phyloP scores from a whole-genome alignment of 2,888 invertebrate genomes.

The Lochmaea capreae region DNA sequence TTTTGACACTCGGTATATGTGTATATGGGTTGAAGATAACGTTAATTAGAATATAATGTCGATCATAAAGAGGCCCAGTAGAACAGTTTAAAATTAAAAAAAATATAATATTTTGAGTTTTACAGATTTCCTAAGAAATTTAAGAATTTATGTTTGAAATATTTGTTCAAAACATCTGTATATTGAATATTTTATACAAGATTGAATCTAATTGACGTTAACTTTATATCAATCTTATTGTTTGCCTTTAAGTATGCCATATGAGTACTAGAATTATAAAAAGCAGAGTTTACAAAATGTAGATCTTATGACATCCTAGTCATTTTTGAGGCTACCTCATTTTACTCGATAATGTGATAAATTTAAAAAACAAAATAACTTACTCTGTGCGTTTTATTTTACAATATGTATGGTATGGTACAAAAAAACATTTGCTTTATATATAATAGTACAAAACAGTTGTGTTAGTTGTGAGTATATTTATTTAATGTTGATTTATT shows the following conservation, averaged over 20 bases:
- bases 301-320: conserved; percentile 44
- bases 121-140: too few species aligned
- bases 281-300: conserved; percentile 31
- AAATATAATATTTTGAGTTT: too few species aligned
- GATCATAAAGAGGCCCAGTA: too few species aligned
- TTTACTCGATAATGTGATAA: conserved; percentile 50
- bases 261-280: conserved; percentile 40
- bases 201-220: background rate
- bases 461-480: conserved; percentile 15
- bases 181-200: background rate
- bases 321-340: conserved; percentile 52
- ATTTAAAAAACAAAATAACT: conserved; percentile 18
- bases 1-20: background rate
- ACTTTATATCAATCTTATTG: background rate
- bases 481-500: conserved; percentile 10
- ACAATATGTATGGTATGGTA: conserved; percentile 25
- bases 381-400: conserved; percentile 29
- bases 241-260: conserved; percentile 16
- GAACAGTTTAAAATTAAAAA: too few species aligned
- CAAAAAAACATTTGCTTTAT: conserved; percentile 31
- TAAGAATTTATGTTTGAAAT: too few species aligned
- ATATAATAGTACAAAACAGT: conserved; percentile 34
- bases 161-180: too few species aligned
- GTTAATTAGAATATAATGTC: background rate
- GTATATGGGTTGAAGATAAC: background rate